Percentiles rank a stretch among this genome's conserved stretches.
Conservation (phyloP, 2,113 vertebrate species). For the Raja brachyura region DNA sequence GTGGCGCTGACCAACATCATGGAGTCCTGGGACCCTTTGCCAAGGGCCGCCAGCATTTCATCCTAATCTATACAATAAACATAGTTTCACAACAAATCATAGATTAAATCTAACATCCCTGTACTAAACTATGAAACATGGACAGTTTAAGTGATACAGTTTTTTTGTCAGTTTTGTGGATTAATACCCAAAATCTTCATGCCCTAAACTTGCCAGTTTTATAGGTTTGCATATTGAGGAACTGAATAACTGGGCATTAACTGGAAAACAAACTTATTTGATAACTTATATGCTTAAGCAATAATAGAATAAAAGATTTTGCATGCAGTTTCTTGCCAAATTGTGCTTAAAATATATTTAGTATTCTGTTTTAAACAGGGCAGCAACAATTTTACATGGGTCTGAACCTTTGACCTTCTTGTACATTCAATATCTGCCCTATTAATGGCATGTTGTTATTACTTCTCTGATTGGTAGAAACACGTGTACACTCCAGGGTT, state of each 20-base stretch:
- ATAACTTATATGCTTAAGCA: neutral
- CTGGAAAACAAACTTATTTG: neutral
- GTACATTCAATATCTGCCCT: slow-evolving; percentile 1
- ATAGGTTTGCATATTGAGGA: neutral
- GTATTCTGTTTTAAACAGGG: neutral
- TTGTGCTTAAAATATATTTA: neutral
- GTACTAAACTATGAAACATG: neutral
- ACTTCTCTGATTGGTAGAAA: neutral
- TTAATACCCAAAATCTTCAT: neutral
- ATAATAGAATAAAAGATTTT: neutral
- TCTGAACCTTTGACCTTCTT: slow-evolving; percentile 19
- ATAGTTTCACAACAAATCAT: neutral
- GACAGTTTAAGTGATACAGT: neutral
- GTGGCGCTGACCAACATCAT: too few relatives aligned
- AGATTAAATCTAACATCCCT: neutral
- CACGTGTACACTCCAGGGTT: neutral
- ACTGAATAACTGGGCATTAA: neutral
- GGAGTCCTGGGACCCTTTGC: too few relatives aligned
- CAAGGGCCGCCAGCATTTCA: too few relatives aligned
- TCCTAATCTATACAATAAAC: neutral
- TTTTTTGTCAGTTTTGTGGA: neutral
- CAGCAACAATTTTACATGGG: neutral
- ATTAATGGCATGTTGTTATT: neutral
- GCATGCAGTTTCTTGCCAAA: neutral
- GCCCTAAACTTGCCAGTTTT: neutral